phyloP scores from a whole-genome alignment of 2,888 invertebrate genomes.

The Pseudoips prasinana region DNA sequence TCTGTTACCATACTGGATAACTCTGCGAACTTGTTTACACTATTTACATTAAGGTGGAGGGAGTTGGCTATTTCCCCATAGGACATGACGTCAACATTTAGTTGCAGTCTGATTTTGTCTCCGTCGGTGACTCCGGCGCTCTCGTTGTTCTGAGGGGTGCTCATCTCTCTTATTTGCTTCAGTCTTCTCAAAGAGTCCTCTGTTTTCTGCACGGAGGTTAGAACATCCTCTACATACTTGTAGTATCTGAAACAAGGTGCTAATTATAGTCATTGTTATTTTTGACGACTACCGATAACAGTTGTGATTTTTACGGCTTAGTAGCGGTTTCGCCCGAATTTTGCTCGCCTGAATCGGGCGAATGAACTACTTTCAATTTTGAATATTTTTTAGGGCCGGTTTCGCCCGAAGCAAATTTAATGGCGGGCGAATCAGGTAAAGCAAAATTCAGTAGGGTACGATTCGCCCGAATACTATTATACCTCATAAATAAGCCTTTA shows the following conservation, averaged over 20 bases:
- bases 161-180: conserved; percentile 89
- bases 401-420: too few species aligned
- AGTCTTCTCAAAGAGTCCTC: conserved; percentile 96
- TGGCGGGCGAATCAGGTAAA: too few species aligned
- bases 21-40: conserved; percentile 82
- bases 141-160: conserved; percentile 67
- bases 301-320: too few species aligned
- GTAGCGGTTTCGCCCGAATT: too few species aligned
- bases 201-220: conserved; percentile 96
- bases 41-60: conserved; percentile 77
- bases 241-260: conserved; percentile 80
- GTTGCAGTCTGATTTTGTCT: conserved; percentile 95
- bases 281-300: too few species aligned
- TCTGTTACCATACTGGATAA: conserved; percentile 84
- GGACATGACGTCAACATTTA: conserved; percentile 91
- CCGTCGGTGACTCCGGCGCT: conserved; percentile 89
- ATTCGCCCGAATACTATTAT: too few species aligned
- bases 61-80: conserved; percentile 85
- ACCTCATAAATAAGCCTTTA: too few species aligned
- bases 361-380: too few species aligned
- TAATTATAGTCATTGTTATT: not conserved
- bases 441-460: too few species aligned
- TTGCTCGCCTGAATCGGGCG: too few species aligned
- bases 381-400: too few species aligned
- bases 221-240: conserved; percentile 90